Evolutionary conservation across 2,797 vertebrate genomes (phyloP).

Genomic region (Tapera naevia): DNA sequence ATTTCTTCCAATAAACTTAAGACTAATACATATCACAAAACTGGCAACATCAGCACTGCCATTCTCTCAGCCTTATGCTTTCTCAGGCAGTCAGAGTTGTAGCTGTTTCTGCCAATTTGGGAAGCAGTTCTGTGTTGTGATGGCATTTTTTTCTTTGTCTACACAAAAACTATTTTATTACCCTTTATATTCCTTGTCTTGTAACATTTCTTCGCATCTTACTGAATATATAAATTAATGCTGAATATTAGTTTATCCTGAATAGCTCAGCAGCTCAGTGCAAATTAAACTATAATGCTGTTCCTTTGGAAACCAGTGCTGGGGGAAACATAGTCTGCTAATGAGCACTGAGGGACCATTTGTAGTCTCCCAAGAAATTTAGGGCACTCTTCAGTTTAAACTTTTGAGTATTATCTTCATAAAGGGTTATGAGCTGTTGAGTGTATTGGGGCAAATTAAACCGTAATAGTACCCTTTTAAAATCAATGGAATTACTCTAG

Average conservation of each 20-base stretch:
- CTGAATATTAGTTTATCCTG: background rate
- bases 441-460: background rate
- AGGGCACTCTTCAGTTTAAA: background rate
- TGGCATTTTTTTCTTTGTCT: background rate
- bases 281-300: background rate
- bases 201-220: background rate
- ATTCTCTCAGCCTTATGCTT: background rate
- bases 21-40: background rate
- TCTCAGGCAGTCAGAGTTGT: background rate
- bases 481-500: background rate
- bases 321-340: background rate
- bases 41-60: background rate
- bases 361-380: background rate
- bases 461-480: background rate
- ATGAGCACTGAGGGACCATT: background rate
- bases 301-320: background rate
- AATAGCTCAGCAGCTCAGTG: background rate
- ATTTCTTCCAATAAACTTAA: background rate
- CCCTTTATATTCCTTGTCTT: background rate
- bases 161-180: background rate
- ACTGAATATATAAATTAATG: background rate
- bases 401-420: background rate
- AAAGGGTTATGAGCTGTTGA: slow-evolving; percentile 19
- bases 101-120: background rate
- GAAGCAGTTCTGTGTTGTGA: background rate